Conservation (phyloP, 1,140 invertebrate genomes). For the Lucilia sericata region DNA sequence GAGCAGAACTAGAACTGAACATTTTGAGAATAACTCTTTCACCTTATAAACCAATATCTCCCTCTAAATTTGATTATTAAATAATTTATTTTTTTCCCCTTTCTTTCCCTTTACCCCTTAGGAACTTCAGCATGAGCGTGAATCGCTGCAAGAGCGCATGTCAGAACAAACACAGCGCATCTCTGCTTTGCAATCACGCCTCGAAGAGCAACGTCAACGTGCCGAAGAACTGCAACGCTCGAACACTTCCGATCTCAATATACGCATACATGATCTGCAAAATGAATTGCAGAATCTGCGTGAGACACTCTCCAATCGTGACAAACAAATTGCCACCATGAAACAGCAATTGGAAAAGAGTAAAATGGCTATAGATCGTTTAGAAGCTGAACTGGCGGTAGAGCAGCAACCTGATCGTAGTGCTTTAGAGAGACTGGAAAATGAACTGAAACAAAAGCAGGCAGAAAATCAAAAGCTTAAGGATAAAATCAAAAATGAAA, state of each 20-base stretch:
- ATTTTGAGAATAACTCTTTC: too few species aligned
- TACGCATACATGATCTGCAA: constrained; percentile 77
- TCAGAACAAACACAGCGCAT: constrained; percentile 84
- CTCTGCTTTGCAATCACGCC: constrained; percentile 79
- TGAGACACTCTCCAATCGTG: constrained; percentile 72
- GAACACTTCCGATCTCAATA: constrained; percentile 75
- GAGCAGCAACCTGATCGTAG: constrained; percentile 68
- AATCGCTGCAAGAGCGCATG: constrained; percentile 81
- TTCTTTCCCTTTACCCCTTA: constrained; percentile 58
- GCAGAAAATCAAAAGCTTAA: constrained; percentile 71
- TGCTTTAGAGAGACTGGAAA: constrained; percentile 71
- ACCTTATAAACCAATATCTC: too few species aligned
- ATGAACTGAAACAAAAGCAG: constrained; percentile 70
- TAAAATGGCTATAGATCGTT: constrained; percentile 63
- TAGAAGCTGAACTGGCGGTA: constrained; percentile 70
- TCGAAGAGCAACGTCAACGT: constrained; percentile 81
- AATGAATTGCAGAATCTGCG: constrained; percentile 71
- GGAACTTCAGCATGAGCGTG: constrained; percentile 84
- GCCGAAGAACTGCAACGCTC: constrained; percentile 78
- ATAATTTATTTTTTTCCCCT: background rate
- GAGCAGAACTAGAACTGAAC: too few species aligned
- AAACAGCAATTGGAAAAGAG: constrained; percentile 67
- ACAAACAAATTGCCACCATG: constrained; percentile 71
- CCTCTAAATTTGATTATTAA: background rate
- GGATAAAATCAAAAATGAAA: constrained; percentile 68